Evolutionary conservation across 2,113 vertebrate species (phyloP).

Genomic region (Danionella cerebrum): DNA sequence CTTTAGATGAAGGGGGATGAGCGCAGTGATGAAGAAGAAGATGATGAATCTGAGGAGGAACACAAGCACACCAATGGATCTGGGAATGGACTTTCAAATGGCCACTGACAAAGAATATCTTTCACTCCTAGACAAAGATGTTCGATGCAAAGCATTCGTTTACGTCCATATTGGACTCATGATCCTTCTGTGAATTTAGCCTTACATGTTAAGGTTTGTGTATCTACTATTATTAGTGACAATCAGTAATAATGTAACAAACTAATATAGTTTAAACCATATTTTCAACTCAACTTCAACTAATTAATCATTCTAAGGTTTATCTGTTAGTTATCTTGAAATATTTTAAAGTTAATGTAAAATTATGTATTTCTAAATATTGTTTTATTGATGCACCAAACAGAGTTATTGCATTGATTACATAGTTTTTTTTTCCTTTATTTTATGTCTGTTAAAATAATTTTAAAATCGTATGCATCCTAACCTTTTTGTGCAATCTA

Average conservation of each 20-base stretch:
- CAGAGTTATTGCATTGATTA: too few species aligned
- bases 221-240: background rate
- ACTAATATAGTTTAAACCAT: too few species aligned
- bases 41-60: constrained; percentile 11
- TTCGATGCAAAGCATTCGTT: constrained; percentile 41
- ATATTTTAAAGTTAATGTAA: too few species aligned
- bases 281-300: too few species aligned
- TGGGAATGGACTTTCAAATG: constrained; percentile 21
- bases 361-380: too few species aligned
- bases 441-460: too few species aligned
- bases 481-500: too few species aligned
- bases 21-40: constrained; percentile 39
- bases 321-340: too few species aligned
- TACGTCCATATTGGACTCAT: constrained; percentile 51
- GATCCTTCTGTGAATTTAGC: constrained; percentile 37
- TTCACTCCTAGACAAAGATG: background rate
- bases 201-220: constrained; percentile 51
- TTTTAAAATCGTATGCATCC: too few species aligned
- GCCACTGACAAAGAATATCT: background rate
- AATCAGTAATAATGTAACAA: background rate
- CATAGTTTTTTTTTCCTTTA: too few species aligned
- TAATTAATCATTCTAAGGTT: too few species aligned
- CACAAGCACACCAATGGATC: constrained; percentile 54
- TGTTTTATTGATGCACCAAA: too few species aligned
- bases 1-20: constrained; percentile 38